phyloP scores from a whole-genome alignment of 2,113 vertebrate species.

The Odontophorus gujanensis region DNA sequence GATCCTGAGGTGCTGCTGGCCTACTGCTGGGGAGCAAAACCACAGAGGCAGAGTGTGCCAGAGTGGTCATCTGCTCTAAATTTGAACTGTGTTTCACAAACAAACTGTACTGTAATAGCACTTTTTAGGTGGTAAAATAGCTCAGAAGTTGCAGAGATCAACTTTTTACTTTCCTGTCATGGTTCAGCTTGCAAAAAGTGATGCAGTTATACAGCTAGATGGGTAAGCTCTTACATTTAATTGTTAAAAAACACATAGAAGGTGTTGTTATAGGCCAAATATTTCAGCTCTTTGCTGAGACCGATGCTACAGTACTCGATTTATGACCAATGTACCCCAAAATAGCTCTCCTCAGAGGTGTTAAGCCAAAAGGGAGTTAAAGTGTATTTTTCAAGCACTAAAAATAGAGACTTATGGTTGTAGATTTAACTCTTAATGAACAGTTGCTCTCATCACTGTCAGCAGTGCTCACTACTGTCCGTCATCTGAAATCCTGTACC shows the following conservation, averaged over 20 bases:
- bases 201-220: neutral
- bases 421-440: neutral
- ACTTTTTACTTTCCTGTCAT: neutral
- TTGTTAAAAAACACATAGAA: neutral
- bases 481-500: neutral
- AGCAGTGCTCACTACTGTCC: neutral
- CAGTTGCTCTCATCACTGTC: neutral
- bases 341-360: neutral
- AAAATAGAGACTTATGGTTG: neutral
- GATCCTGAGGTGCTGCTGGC: neutral
- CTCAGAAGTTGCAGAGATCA: neutral
- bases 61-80: neutral
- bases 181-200: neutral
- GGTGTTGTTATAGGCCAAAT: neutral
- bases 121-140: neutral
- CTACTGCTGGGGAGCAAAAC: neutral
- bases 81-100: neutral
- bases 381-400: neutral
- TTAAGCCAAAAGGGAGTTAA: neutral
- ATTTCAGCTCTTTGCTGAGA: neutral
- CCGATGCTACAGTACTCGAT: neutral
- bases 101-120: neutral
- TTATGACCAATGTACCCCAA: neutral
- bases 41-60: neutral
- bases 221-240: too few species aligned